These are phyloP conservation scores for Andrena praecox DNA, from an alignment of 2,888 invertebrate genomes.

Conservation along the genomic window DNA sequence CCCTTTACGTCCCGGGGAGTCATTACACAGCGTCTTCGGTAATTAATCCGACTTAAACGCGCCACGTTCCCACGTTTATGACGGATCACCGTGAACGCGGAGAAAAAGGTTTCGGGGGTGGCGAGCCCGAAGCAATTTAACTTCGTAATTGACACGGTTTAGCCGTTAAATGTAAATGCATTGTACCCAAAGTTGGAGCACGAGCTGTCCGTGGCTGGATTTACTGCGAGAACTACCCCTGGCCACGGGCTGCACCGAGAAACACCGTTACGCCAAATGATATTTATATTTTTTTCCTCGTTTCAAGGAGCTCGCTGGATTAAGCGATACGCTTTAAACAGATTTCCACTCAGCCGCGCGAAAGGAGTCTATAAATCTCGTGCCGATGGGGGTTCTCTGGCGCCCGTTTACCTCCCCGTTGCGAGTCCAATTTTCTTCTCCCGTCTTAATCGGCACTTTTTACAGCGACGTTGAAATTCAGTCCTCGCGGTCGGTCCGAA, in stretches of 20 bases:
- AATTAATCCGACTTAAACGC: conserved; percentile 60
- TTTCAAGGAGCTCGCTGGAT: conserved; percentile 7
- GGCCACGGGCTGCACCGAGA: background rate
- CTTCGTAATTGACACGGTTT: conserved; percentile 42
- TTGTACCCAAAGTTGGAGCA: conserved; percentile 26
- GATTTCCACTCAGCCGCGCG: background rate
- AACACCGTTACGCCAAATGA: background rate
- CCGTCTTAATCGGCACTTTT: conserved; percentile 35
- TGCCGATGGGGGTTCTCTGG: conserved; percentile 1
- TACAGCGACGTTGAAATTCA: conserved; percentile 42
- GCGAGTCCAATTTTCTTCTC: conserved; percentile 41
- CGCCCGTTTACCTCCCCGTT: conserved; percentile 34
- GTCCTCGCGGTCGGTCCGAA: background rate
- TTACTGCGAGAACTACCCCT: conserved; percentile 14
- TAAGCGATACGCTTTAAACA: conserved; percentile 34
- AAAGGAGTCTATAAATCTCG: conserved; percentile 36
- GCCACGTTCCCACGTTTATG: conserved; percentile 25
- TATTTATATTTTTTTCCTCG: conserved; percentile 17
- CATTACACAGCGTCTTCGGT: conserved; percentile 58
- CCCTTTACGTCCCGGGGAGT: conserved; percentile 37
- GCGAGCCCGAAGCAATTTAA: conserved; percentile 48
- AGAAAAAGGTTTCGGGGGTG: background rate
- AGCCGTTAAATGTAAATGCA: conserved; percentile 38
- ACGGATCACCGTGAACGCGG: background rate
- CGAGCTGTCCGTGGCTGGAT: conserved; percentile 1